phyloP scores from a whole-genome alignment of 2,113 vertebrate species.

The Ictidomys tridecemlineatus region DNA sequence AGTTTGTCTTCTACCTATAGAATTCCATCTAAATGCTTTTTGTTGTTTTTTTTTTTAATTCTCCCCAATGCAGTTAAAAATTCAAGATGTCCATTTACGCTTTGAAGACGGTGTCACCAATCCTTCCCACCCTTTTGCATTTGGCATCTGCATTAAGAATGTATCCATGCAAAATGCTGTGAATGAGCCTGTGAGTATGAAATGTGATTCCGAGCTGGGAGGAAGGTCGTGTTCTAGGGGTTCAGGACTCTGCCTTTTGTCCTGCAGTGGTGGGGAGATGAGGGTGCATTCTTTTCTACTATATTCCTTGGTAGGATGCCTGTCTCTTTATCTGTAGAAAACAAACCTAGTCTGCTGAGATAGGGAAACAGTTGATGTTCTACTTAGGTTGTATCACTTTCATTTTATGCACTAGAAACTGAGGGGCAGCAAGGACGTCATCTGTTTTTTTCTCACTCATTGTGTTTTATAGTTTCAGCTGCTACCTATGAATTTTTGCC shows the following conservation, averaged over 20 bases:
- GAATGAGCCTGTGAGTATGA: conserved; percentile 92
- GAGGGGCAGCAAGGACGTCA: not conserved
- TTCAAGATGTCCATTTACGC: conserved; percentile 96
- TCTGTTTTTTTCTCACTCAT: not conserved
- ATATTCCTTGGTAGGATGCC: accelerated
- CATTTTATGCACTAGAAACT: not conserved
- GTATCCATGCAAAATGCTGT: conserved; percentile 95
- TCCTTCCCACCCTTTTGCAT: conserved; percentile 93
- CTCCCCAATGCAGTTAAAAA: conserved; percentile 92
- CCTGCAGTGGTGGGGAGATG: not conserved
- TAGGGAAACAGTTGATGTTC: not conserved
- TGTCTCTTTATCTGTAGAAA: not conserved
- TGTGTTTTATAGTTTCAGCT: not conserved
- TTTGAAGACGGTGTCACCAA: conserved; percentile 96
- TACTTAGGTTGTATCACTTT: not conserved
- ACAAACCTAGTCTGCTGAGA: not conserved
- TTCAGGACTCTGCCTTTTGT: not conserved
- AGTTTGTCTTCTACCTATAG: not conserved
- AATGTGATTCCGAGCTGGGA: accelerated
- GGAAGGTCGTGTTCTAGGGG: not conserved
- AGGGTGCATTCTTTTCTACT: not conserved
- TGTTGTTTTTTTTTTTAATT: not conserved
- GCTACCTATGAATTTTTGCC: not conserved
- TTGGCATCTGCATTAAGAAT: conserved; percentile 97
- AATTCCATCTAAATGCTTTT: not conserved